A percentile compares a stretch with the other conserved stretches of the same genome.
These are phyloP conservation scores for Parnassius orleans DNA, from an alignment of 2,888 invertebrate species.

Conservation along the genomic window DNA sequence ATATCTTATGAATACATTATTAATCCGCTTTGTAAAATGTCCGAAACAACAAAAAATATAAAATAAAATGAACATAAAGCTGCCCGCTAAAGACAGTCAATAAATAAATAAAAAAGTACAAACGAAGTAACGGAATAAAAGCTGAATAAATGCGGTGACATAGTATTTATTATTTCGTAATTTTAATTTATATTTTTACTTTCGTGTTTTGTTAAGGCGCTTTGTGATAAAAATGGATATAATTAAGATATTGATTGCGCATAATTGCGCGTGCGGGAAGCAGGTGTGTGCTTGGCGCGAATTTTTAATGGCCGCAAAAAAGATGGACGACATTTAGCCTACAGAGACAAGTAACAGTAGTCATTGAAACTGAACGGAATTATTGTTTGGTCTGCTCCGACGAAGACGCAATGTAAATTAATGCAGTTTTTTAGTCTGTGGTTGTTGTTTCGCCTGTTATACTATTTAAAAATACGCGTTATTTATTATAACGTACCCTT, in stretches of 20 bases:
- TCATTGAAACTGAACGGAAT: slow-evolving; percentile 28
- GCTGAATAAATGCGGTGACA: slow-evolving; percentile 21
- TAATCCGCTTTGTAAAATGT: neutral
- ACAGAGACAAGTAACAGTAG: slow-evolving; percentile 8
- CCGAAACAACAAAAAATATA: slow-evolving; percentile 4
- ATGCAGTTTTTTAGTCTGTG: slow-evolving; percentile 3
- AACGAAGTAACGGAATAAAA: slow-evolving; percentile 22
- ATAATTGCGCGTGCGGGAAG: slow-evolving; percentile 33
- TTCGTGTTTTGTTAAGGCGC: slow-evolving; percentile 20
- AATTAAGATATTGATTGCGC: slow-evolving; percentile 42
- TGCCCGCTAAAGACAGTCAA: slow-evolving; percentile 5
- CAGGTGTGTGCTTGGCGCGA: slow-evolving; percentile 34
- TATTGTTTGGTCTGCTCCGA: slow-evolving; percentile 20
- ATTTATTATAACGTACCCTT: neutral
- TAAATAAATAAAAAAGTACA: slow-evolving; percentile 15
- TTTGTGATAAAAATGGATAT: slow-evolving; percentile 38
- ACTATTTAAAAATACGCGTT: neutral
- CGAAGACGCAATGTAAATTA: slow-evolving; percentile 6
- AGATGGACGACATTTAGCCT: slow-evolving; percentile 23
- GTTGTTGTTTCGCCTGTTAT: slow-evolving; percentile 1
- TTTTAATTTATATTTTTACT: slow-evolving; percentile 25
- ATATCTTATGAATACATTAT: too few species aligned
- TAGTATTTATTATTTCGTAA: slow-evolving; percentile 27
- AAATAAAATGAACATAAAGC: slow-evolving; percentile 6
- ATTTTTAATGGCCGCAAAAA: slow-evolving; percentile 31